These are phyloP conservation scores for Ceratoteleas bidentatus DNA, from an alignment of 1,140 invertebrate genomes.

Conservation along the genomic window DNA sequence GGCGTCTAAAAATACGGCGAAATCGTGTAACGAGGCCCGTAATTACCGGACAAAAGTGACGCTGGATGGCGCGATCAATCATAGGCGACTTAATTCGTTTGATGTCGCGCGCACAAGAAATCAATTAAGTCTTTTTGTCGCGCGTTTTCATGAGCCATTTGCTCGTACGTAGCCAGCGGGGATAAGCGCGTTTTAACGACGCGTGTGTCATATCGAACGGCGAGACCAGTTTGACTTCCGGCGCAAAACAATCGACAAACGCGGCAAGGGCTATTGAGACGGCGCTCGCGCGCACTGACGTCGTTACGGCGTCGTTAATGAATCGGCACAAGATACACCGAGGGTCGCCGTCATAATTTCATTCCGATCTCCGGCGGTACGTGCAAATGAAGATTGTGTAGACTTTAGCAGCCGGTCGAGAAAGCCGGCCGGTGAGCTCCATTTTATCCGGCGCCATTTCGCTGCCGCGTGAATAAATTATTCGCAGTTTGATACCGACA, in stretches of 20 bases:
- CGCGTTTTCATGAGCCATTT: constrained; percentile 40
- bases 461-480: constrained; percentile 21
- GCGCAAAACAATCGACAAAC: constrained; percentile 56
- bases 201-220: constrained; percentile 39
- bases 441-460: constrained; percentile 14
- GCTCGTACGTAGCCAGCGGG: constrained; percentile 16
- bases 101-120: constrained; percentile 26
- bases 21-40: constrained; percentile 20
- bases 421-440: constrained; percentile 9
- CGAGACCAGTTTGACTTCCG: constrained; percentile 47
- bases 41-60: constrained; percentile 29
- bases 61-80: constrained; percentile 34
- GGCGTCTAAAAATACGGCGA: constrained; percentile 27
- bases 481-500: constrained; percentile 19
- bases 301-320: constrained; percentile 57
- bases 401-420: constrained; percentile 48
- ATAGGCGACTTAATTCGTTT: constrained; percentile 37
- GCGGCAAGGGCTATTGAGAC: constrained; percentile 35
- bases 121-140: constrained; percentile 41
- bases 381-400: constrained; percentile 54
- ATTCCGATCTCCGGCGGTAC: constrained; percentile 46
- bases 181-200: constrained; percentile 51
- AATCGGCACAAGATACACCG: constrained; percentile 59
- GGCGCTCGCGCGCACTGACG: constrained; percentile 43
- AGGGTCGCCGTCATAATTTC: constrained; percentile 63